phyloP scores from a whole-genome alignment of 2,113 vertebrate species.

The Hippocampus mohnikei region DNA sequence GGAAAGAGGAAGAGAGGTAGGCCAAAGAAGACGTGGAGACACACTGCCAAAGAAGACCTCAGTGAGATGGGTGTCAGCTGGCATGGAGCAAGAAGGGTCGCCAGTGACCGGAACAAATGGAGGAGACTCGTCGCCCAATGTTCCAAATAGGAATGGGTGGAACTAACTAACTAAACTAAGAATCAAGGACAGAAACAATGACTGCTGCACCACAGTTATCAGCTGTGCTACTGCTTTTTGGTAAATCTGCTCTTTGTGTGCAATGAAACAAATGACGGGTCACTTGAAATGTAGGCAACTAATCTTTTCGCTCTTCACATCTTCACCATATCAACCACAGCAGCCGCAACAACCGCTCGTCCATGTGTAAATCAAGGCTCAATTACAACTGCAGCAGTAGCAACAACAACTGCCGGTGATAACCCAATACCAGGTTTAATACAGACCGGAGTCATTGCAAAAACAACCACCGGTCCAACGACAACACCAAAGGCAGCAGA shows the following conservation, averaged over 20 bases:
- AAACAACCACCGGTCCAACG: too few species aligned
- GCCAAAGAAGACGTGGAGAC: too few species aligned
- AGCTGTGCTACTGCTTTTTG: constrained; percentile 1
- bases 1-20: too few species aligned
- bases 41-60: too few species aligned
- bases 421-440: neutral
- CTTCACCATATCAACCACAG: neutral
- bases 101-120: too few species aligned
- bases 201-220: neutral
- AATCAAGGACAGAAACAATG: constrained; percentile 11
- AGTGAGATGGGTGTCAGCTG: too few species aligned
- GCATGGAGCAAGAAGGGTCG: too few species aligned
- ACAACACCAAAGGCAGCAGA: too few species aligned
- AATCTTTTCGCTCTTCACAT: neutral
- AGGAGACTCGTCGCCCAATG: too few species aligned
- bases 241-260: constrained; percentile 11
- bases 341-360: neutral
- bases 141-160: too few species aligned
- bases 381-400: neutral
- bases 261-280: neutral
- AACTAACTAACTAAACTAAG: too few species aligned
- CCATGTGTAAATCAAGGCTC: neutral
- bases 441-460: too few species aligned
- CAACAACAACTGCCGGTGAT: neutral
- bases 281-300: neutral